Evolutionary conservation across 2,888 invertebrate species (phyloP), one percentile per base, ranked within the genome.

Genomic region (Tachina lurida): DNA sequence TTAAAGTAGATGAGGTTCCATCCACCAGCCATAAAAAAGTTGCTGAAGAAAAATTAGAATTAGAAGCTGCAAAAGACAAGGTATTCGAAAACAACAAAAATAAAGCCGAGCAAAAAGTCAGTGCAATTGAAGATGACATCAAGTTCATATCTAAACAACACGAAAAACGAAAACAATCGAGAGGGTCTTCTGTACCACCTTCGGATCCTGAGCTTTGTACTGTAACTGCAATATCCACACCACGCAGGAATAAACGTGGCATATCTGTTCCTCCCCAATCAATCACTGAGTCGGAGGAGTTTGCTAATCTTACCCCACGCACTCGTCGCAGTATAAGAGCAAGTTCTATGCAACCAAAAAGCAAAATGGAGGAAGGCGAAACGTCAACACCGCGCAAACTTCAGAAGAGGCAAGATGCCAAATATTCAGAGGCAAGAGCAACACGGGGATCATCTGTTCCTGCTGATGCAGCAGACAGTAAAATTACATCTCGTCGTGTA

Each of bases 261-360:
- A 88, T 87, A 10, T 90, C 89, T 19, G 68, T 89, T 71, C 88
- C 88, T 10, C 88, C 88, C n/a, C 80, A 87, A 73, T 58, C 54
- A 10, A 63, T 56, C 5, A 13, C 19, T n/a, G 84, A 79, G 31
- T 17, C 75, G 0, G 85, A 81, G 10, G 79, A 84, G 17, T 41
- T 52, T 22, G 13, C 62, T 41, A 77, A 52, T n/a, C 19, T 54
- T 13, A 86, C 80, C 1, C 79, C 87, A 10, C 81, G 62, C 31
- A 76, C 60, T 49, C 68, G 73, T 31, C 71, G 58, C 17, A 84
- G 52, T 41, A 10, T 79, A 31, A 79, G 84, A 54, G 84, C 83
- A 22, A 83, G 70, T 49, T 71, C 80, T 7, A 77, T 84, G 10
- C 86, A 78, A 43, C 82, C 77, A 7, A 86, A 82, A 65, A 58